phyloP scores from a whole-genome alignment of 2,113 vertebrate genomes.

The Spilogale gracilis region DNA sequence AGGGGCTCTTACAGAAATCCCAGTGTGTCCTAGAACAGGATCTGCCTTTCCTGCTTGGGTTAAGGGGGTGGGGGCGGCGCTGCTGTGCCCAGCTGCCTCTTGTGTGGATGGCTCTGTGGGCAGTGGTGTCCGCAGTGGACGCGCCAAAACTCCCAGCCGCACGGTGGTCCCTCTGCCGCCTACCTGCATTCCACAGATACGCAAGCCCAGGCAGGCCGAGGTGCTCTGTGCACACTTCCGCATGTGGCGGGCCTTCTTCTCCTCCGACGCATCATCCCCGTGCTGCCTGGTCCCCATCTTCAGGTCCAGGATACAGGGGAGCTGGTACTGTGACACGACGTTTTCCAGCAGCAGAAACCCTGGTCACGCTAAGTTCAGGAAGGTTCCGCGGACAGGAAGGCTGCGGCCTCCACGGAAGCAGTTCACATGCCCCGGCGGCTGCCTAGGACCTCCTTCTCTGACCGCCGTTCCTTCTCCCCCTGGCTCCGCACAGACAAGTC shows the following conservation, averaged over 20 bases:
- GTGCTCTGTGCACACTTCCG: constrained; percentile 90
- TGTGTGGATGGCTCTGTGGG: not conserved
- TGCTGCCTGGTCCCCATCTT: constrained; percentile 92
- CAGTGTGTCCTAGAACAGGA: too few species aligned
- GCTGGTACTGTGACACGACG: constrained; percentile 87
- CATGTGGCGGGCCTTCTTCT: constrained; percentile 90
- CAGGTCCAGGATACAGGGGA: constrained; percentile 89
- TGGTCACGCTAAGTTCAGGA: constrained; percentile 70
- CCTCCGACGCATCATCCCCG: constrained; percentile 87
- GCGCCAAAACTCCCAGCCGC: rapidly evolving
- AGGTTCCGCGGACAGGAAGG: rapidly evolving
- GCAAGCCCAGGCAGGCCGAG: constrained; percentile 86
- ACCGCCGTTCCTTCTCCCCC: rapidly evolving
- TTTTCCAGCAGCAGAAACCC: constrained; percentile 90
- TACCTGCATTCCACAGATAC: constrained; percentile 91
- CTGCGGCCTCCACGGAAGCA: rapidly evolving
- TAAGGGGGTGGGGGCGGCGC: too few species aligned
- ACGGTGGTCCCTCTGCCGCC: not conserved
- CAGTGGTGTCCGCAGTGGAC: not conserved
- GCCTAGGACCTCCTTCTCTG: not conserved
- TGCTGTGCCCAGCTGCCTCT: not conserved
- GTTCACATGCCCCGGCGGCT: rapidly evolving
- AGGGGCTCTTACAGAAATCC: not conserved
- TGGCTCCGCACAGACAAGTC: not conserved
- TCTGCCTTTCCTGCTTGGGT: not conserved